A percentile compares a stretch with the other conserved stretches of the same genome.
These are phyloP conservation scores for Parotia lawesii DNA, from an alignment of 2,113 vertebrate species.

Conservation along the genomic window DNA sequence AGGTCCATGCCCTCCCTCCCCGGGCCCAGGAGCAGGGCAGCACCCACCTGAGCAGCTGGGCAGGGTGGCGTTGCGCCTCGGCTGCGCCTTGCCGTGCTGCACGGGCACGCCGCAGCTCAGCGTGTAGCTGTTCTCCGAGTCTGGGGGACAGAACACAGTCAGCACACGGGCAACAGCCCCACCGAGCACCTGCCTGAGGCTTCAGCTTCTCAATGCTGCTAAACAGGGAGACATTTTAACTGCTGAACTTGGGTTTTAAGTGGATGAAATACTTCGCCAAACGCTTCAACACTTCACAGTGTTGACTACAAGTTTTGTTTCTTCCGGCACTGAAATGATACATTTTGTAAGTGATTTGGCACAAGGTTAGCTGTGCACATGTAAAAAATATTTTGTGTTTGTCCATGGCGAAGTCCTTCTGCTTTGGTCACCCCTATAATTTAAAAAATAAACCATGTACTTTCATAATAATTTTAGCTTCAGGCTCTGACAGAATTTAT, in stretches of 20 bases:
- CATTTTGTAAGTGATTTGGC: neutral
- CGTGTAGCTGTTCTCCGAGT: conserved; percentile 89
- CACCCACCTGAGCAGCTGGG: conserved; percentile 81
- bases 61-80: conserved; percentile 77
- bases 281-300: neutral
- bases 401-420: neutral
- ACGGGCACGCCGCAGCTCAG: conserved; percentile 86
- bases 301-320: neutral
- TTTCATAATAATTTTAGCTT: neutral
- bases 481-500: neutral
- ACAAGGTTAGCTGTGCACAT: neutral
- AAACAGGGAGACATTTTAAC: neutral
- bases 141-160: conserved; percentile 62
- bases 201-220: neutral
- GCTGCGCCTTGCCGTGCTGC: conserved; percentile 77
- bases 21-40: neutral
- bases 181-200: rapidly evolving
- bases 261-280: neutral
- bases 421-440: neutral
- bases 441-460: neutral
- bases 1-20: neutral
- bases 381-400: neutral
- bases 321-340: neutral
- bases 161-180: neutral
- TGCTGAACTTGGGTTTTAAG: neutral